phyloP scores from a whole-genome alignment of 1,140 invertebrate species.

The Drosophila dunni region DNA sequence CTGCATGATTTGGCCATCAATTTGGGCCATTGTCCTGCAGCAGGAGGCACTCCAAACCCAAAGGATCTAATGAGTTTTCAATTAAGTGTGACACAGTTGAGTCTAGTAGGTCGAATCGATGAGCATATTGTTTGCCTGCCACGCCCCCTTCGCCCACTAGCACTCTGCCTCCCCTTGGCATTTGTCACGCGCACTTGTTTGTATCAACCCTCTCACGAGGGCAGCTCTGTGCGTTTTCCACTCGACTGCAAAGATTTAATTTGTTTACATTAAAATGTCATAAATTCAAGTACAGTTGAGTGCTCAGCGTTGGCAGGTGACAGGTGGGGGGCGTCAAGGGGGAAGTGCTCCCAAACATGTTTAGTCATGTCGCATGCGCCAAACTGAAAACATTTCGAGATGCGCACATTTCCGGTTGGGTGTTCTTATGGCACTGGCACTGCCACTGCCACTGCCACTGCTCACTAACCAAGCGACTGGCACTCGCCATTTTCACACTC shows the following conservation, averaged over 20 bases:
- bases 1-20: constrained; percentile 68
- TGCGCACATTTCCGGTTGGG: constrained; percentile 61
- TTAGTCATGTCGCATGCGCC: constrained; percentile 74
- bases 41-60: constrained; percentile 19
- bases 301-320: constrained; percentile 14
- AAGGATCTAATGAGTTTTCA: constrained; percentile 75
- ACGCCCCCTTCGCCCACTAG: constrained; percentile 3
- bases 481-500: constrained; percentile 80
- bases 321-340: background rate
- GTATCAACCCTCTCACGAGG: constrained; percentile 22
- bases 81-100: constrained; percentile 72
- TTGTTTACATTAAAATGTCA: constrained; percentile 75
- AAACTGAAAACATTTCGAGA: constrained; percentile 26
- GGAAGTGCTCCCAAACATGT: constrained; percentile 29
- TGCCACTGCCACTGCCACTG: too few relatives aligned
- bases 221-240: constrained; percentile 32
- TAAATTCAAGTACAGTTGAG: constrained; percentile 68
- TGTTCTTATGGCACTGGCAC: constrained; percentile 9
- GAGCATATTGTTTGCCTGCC: constrained; percentile 27
- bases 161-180: background rate
- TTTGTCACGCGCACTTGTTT: constrained; percentile 58
- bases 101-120: constrained; percentile 35
- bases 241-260: constrained; percentile 69
- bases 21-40: constrained; percentile 53
- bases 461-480: constrained; percentile 15